A percentile compares a stretch with the other conserved stretches of the same genome.
Evolutionary conservation across 2,113 vertebrate genomes (phyloP).

Genomic region (Hydrolagus affinis): DNA sequence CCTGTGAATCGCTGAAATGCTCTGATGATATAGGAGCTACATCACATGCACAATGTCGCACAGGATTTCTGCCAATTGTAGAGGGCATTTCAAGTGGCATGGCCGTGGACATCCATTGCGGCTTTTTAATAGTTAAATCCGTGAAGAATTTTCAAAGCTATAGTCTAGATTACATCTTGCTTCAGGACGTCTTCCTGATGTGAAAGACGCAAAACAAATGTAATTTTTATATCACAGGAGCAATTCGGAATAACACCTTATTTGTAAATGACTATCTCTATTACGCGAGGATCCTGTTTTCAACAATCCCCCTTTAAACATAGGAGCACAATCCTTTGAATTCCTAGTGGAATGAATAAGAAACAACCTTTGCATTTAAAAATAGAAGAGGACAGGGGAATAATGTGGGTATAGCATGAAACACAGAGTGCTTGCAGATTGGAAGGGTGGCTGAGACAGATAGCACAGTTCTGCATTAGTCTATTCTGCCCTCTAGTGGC

Average conservation of each 20-base stretch:
- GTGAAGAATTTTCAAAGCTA: not conserved
- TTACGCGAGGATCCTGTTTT: not conserved
- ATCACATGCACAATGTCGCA: too few relatives aligned
- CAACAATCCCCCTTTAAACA: constrained; percentile 18
- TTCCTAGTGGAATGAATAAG: not conserved
- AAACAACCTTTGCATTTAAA: not conserved
- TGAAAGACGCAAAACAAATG: too few relatives aligned
- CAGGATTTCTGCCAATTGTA: not conserved
- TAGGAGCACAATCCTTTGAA: not conserved
- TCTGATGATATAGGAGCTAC: too few relatives aligned
- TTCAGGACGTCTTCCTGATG: too few relatives aligned
- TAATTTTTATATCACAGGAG: not conserved
- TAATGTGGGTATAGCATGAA: not conserved
- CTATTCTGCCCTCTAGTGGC: constrained; percentile 12
- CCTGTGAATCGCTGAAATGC: too few relatives aligned
- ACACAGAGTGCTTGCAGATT: not conserved
- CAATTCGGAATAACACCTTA: not conserved
- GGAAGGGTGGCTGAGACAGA: not conserved
- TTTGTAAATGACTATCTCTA: not conserved
- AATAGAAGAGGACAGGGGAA: not conserved
- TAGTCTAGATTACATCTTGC: too few relatives aligned
- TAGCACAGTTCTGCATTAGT: not conserved
- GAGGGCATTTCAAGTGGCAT: not conserved
- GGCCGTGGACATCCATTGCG: too few relatives aligned
- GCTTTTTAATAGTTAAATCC: not conserved